Percentiles rank a stretch among this genome's conserved stretches.
Evolutionary conservation across 1,140 invertebrate genomes (phyloP).

Genomic region (Caenorhabditis briggsae): DNA sequence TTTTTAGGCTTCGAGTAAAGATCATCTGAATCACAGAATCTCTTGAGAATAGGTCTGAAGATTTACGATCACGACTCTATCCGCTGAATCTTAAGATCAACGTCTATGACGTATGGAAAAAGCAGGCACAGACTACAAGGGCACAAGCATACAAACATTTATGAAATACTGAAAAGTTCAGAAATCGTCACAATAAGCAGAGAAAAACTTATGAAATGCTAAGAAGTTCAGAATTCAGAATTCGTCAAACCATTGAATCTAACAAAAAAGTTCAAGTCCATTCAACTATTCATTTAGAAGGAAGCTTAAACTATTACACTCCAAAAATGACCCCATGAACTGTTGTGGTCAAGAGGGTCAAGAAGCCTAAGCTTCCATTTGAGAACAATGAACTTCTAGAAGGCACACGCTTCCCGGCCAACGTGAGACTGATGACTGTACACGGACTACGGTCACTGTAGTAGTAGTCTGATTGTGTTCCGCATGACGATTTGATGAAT

Average conservation of each 20-base stretch:
- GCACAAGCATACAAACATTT: not conserved
- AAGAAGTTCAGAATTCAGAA: not conserved
- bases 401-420: not conserved
- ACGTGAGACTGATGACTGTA: not conserved
- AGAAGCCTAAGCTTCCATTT: not conserved
- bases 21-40: not conserved
- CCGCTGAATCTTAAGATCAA: not conserved
- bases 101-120: not conserved
- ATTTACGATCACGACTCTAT: not conserved
- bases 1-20: not conserved
- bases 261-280: not conserved
- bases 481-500: not conserved
- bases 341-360: conserved; percentile 22
- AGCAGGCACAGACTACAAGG: not conserved
- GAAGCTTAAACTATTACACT: conserved; percentile 28
- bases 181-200: not conserved
- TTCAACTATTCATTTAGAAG: not conserved
- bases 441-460: not conserved
- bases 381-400: not conserved
- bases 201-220: not conserved
- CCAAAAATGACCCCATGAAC: conserved; percentile 3
- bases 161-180: not conserved
- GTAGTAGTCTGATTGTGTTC: conserved; percentile 11
- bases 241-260: conserved; percentile 6
- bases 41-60: not conserved